A percentile compares a stretch with the other conserved stretches of the same genome.
Conservation (phyloP, 2,113 vertebrate species). For the Edolisoma coerulescens region DNA sequence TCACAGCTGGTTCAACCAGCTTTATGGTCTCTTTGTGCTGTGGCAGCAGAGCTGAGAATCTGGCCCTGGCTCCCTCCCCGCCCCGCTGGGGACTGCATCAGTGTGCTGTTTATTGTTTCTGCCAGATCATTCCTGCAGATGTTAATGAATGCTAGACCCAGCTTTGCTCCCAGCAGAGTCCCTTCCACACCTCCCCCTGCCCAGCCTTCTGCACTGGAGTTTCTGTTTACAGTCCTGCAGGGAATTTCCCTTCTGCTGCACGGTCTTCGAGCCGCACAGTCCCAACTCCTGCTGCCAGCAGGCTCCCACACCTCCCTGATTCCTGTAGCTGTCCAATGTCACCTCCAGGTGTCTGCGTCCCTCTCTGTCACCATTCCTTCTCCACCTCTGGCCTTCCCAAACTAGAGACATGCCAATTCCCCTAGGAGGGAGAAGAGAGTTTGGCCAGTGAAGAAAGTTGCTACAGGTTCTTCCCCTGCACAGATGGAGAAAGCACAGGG, state of each 20-base stretch:
- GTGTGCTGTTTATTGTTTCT: conserved; percentile 68
- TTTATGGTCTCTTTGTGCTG: conserved; percentile 30
- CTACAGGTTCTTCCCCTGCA: background rate
- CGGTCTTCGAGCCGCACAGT: background rate
- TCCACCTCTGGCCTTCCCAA: background rate
- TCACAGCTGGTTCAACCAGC: background rate
- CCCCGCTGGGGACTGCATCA: conserved; percentile 29
- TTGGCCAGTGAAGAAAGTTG: background rate
- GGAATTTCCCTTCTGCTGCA: conserved; percentile 44
- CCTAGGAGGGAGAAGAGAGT: background rate
- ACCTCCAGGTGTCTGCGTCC: background rate
- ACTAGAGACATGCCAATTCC: background rate
- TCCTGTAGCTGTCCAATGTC: conserved; percentile 41
- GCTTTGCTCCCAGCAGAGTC: conserved; percentile 51
- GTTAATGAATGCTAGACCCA: conserved; percentile 63
- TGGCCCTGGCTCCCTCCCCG: conserved; percentile 10
- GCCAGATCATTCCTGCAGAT: conserved; percentile 66
- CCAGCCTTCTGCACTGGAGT: conserved; percentile 36
- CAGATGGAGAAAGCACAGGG: background rate
- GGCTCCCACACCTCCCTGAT: conserved; percentile 43
- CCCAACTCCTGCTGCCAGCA: conserved; percentile 25
- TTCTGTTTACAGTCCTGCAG: conserved; percentile 56
- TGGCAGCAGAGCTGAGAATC: conserved; percentile 45
- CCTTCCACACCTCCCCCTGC: conserved; percentile 59
- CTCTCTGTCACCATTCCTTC: conserved; percentile 24